phyloP scores from a whole-genome alignment of 2,113 vertebrate species.

The Galeopterus variegatus region DNA sequence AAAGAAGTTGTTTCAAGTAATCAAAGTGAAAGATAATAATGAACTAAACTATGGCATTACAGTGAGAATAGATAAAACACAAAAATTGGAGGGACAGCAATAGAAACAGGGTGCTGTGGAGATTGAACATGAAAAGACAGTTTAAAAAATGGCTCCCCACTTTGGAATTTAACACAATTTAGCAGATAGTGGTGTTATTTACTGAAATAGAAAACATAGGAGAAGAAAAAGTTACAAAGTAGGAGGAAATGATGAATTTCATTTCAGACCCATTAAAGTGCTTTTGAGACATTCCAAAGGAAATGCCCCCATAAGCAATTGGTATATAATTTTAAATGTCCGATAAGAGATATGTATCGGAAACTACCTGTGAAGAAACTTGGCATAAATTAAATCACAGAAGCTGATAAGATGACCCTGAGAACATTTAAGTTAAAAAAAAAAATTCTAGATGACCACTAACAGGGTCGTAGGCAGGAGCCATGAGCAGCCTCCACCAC shows the following conservation, averaged over 20 bases:
- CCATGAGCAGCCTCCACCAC: too few relatives aligned
- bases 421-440: background rate
- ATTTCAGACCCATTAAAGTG: background rate
- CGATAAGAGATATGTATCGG: background rate
- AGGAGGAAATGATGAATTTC: background rate
- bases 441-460: background rate
- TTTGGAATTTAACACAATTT: background rate
- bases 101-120: background rate
- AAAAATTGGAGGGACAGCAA: background rate
- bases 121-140: background rate
- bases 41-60: background rate
- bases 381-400: background rate
- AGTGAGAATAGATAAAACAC: background rate
- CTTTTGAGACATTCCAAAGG: background rate
- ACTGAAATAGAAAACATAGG: background rate
- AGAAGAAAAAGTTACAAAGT: background rate
- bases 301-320: background rate
- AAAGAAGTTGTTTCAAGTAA: background rate
- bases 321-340: background rate
- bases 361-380: background rate
- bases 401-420: background rate
- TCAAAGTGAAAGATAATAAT: background rate
- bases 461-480: too few relatives aligned
- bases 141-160: background rate
- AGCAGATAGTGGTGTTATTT: background rate